These are phyloP conservation scores for Chlorocebus sabaeus DNA, from an alignment of 2,113 vertebrate genomes.

Conservation along the genomic window DNA sequence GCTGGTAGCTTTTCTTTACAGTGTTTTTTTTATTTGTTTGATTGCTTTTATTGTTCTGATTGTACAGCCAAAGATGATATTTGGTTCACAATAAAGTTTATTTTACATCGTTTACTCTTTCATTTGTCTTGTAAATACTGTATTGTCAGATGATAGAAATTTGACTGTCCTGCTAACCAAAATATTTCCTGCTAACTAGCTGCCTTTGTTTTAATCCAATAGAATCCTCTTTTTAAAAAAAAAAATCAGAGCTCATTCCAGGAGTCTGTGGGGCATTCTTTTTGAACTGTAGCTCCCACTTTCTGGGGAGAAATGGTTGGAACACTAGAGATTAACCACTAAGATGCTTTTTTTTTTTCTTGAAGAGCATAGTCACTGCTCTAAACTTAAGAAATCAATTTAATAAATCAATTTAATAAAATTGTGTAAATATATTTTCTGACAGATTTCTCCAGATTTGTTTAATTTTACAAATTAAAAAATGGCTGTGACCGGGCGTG, in stretches of 20 bases:
- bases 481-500: too few relatives aligned
- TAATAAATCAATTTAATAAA: background rate
- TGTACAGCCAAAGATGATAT: background rate
- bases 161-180: background rate
- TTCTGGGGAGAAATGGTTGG: background rate
- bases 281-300: background rate
- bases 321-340: background rate
- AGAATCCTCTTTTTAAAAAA: background rate
- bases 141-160: background rate
- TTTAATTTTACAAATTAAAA: conserved; percentile 44
- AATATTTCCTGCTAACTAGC: background rate
- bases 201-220: background rate
- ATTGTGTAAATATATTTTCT: conserved; percentile 20
- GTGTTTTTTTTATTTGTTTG: background rate
- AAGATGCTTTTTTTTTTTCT: background rate
- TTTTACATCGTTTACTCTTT: background rate
- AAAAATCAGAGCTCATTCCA: background rate
- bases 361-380: background rate
- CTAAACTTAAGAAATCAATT: too few relatives aligned
- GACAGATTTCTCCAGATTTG: conserved; percentile 21
- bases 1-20: background rate
- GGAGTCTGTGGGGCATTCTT: background rate
- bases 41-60: background rate
- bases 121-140: background rate
- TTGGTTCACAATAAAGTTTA: background rate